phyloP scores from a whole-genome alignment of 2,797 vertebrate genomes.

The Lophotriccus pileatus region DNA sequence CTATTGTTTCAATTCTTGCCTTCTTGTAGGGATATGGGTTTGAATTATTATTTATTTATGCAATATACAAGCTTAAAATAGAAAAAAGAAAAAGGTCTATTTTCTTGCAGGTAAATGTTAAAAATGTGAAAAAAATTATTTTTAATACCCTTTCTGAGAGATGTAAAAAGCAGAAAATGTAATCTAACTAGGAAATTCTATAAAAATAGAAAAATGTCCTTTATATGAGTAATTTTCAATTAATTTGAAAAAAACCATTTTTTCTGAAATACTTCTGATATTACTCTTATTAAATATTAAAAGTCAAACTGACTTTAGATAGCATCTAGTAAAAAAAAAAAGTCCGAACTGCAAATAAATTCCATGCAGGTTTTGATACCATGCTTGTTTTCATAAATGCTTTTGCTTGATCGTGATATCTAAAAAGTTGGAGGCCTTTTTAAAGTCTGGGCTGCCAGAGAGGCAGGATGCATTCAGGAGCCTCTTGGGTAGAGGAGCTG shows the following conservation, averaged over 20 bases:
- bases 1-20: neutral
- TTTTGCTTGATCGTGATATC: neutral
- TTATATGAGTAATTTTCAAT: neutral
- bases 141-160: neutral
- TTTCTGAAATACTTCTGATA: neutral
- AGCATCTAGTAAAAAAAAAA: neutral
- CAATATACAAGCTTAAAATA: neutral
- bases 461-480: neutral
- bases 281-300: neutral
- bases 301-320: neutral
- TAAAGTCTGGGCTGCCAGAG: neutral
- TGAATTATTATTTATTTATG: neutral
- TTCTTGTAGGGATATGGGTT: neutral
- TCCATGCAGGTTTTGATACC: neutral
- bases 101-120: neutral
- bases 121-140: neutral
- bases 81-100: neutral
- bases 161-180: neutral
- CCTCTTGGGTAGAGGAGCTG: accelerated
- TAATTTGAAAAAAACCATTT: accelerated
- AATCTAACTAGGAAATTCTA: neutral
- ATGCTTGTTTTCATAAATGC: accelerated
- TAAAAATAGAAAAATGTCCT: neutral
- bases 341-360: neutral
- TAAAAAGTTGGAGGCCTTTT: neutral